phyloP scores from a whole-genome alignment of 1,140 invertebrate species.

The Drosophila orena region DNA sequence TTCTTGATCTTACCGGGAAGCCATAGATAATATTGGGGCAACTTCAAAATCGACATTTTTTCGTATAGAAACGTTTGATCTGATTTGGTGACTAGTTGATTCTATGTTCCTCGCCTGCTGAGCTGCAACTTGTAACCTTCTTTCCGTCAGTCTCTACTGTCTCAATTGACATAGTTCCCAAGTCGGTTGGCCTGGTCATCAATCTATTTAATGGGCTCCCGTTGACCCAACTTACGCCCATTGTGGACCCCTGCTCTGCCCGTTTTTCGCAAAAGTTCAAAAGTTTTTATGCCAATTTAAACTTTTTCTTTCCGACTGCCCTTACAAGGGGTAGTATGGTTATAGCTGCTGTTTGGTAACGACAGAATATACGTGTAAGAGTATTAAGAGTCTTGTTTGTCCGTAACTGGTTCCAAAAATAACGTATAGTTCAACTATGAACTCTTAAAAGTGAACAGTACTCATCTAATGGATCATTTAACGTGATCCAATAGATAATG shows the following conservation, averaged over 20 bases:
- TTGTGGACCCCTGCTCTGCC: slow-evolving; percentile 14
- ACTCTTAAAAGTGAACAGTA: too few species aligned
- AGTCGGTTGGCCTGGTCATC: slow-evolving; percentile 45
- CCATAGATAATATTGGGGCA: slow-evolving; percentile 7
- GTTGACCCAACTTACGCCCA: slow-evolving; percentile 46
- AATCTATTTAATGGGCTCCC: slow-evolving; percentile 58
- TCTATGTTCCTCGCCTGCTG: slow-evolving; percentile 14
- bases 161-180: slow-evolving; percentile 51
- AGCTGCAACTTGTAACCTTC: slow-evolving; percentile 17
- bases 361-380: background rate
- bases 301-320: slow-evolving; percentile 37
- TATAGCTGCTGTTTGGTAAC: background rate
- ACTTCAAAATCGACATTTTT: background rate
- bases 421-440: too few species aligned
- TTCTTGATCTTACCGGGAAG: slow-evolving; percentile 9
- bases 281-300: slow-evolving; percentile 68
- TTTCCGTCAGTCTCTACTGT: slow-evolving; percentile 29
- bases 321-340: slow-evolving; percentile 14
- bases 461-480: too few species aligned
- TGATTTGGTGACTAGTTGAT: slow-evolving; percentile 1
- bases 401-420: too few species aligned
- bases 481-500: too few species aligned
- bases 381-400: background rate
- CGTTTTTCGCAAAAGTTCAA: slow-evolving; percentile 35
- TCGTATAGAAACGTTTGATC: background rate